phyloP scores from a whole-genome alignment of 2,888 invertebrate genomes.

The Hermaeophaga mercurialis region DNA sequence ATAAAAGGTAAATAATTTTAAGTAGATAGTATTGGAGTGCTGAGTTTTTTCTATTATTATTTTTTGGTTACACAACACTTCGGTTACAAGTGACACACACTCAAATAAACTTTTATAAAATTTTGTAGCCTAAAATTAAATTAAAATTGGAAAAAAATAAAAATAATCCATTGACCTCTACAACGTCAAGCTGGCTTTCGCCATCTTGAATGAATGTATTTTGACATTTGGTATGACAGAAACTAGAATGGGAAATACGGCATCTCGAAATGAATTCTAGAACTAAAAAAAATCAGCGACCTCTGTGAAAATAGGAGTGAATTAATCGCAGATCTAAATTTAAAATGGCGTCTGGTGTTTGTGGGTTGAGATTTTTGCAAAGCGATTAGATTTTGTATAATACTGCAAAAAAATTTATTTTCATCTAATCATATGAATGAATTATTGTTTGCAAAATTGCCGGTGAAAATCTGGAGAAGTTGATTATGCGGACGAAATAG shows the following conservation, averaged over 20 bases:
- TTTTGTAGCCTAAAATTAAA: constrained; percentile 31
- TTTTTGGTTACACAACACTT: constrained; percentile 12
- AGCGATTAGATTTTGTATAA: constrained; percentile 28
- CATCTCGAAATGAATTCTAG: not conserved
- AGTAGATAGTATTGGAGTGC: not conserved
- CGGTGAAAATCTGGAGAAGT: constrained; percentile 16
- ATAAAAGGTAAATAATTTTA: too few species aligned
- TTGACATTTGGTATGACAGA: constrained; percentile 1
- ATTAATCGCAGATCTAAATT: constrained; percentile 29
- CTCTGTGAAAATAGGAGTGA: constrained; percentile 30
- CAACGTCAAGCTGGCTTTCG: constrained; percentile 55
- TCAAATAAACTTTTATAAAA: constrained; percentile 14
- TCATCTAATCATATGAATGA: constrained; percentile 29
- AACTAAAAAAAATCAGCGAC: constrained; percentile 20
- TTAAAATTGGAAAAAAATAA: constrained; percentile 36
- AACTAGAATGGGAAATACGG: too few species aligned
- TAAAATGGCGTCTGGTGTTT: constrained; percentile 48
- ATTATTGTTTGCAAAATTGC: constrained; percentile 16
- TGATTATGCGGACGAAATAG: constrained; percentile 20
- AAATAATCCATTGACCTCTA: constrained; percentile 45
- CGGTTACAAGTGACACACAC: too few species aligned
- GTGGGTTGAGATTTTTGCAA: constrained; percentile 39
- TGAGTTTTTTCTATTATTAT: not conserved
- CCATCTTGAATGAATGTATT: constrained; percentile 53
- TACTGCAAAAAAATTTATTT: constrained; percentile 12